Evolutionary conservation across 2,113 vertebrate genomes (phyloP), one percentile per base, ranked within the genome.

Genomic region (Eulemur macaco): DNA sequence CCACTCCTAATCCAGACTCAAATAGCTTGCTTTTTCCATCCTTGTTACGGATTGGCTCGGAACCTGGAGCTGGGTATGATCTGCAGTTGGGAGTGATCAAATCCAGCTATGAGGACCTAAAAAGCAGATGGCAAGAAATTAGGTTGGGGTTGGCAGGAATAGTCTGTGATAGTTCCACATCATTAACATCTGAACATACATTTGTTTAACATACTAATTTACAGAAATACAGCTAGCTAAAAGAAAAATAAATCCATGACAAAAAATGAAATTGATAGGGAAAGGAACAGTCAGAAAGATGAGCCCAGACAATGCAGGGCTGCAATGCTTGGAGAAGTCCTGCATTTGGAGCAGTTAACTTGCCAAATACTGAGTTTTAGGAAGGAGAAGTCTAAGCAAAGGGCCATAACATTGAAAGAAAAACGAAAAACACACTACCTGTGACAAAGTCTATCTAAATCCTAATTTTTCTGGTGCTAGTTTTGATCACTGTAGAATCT

Each of bases 121-220:
- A 54, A 56, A 76, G 31, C 96, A 88, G 80, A 86, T 60, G 73
- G 77, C 23, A 54, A 69, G 66, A 95, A 89, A 85, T 91, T 87
- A 81, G 58, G 77, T 78, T 39, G 45, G 3, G 1, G 63, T 37
- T 50, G 52, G 27, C 82, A 87, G 29, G 54, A 83, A 73, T 21
- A 63, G 80, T 23, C 58, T 74, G 15, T 83, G 58, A 47, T 84
- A 63, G 34, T 84, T 89, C 73, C 52, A 71, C 66, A 92, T 92
- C 2, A 47, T 52, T 73, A 69, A 50, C 45, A 89, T 77, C 73
- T 58, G n/a, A 64, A 91, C 25, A 45, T 74, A 58, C 45, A 21
- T 42, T 76, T 93, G 29, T 68, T 66, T 45, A 87, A 56, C 45
- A 20, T 42, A 47, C 20, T 66, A 42, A 25, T n/a, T 54, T 68